A percentile compares a stretch with the other conserved stretches of the same genome.
These are phyloP conservation scores for Cryptoblepharus egeriae DNA, from an alignment of 2,797 vertebrate species.

Conservation along the genomic window DNA sequence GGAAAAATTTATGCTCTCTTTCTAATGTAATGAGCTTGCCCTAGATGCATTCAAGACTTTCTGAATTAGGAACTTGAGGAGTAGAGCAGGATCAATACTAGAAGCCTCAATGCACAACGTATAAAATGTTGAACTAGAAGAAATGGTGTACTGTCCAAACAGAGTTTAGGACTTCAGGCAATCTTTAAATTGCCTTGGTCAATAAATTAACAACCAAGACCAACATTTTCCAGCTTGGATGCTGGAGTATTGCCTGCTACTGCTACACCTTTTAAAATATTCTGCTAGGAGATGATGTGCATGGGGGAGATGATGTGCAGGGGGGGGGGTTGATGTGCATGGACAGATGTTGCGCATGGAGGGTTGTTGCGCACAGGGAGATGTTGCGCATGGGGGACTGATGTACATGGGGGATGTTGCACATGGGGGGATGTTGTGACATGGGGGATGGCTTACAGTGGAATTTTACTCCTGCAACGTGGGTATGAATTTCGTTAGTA, in stretches of 20 bases:
- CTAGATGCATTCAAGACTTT: background rate
- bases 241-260: conserved; percentile 3
- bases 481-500: too few species aligned
- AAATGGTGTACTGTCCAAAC: background rate
- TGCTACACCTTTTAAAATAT: background rate
- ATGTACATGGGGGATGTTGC: too few species aligned
- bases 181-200: background rate
- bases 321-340: too few species aligned
- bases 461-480: too few species aligned
- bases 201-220: conserved; percentile 2
- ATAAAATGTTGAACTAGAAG: background rate
- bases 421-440: too few species aligned
- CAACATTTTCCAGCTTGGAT: conserved; percentile 33
- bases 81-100: background rate
- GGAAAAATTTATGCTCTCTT: background rate
- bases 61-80: background rate
- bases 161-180: background rate
- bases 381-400: too few species aligned
- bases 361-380: too few species aligned
- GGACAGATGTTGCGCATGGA: too few species aligned
- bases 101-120: background rate
- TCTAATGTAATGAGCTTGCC: background rate
- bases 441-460: too few species aligned
- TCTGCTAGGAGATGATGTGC: too few species aligned
- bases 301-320: too few species aligned